A percentile compares a stretch with the other conserved stretches of the same genome.
These are phyloP conservation scores for Phodopus roborovskii DNA, from an alignment of 2,113 vertebrate species.

Conservation along the genomic window DNA sequence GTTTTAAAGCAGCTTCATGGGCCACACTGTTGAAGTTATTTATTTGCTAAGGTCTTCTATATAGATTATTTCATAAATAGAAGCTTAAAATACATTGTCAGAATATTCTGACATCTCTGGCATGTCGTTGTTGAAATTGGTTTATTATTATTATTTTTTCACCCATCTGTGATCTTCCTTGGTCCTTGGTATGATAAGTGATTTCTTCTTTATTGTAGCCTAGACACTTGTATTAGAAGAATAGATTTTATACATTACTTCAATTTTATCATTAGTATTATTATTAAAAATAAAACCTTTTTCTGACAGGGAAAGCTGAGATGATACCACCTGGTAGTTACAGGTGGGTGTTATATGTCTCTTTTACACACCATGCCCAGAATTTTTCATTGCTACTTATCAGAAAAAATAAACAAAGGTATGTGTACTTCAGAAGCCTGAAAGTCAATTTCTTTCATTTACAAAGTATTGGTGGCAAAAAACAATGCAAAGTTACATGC, in stretches of 20 bases:
- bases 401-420: not conserved
- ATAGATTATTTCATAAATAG: slow-evolving; percentile 5
- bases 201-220: not conserved
- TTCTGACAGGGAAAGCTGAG: not conserved
- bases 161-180: not conserved
- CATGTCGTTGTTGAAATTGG: not conserved
- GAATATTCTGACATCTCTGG: not conserved
- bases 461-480: not conserved
- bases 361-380: not conserved
- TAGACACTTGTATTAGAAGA: not conserved
- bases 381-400: not conserved
- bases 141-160: not conserved
- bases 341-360: not conserved
- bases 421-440: not conserved
- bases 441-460: slow-evolving; percentile 8
- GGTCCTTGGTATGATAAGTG: not conserved
- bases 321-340: not conserved
- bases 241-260: not conserved
- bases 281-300: not conserved
- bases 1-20: not conserved
- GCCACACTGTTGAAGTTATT: not conserved
- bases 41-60: slow-evolving; percentile 4
- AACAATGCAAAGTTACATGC: not conserved
- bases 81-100: not conserved
- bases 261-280: not conserved